These are phyloP conservation scores for Eupithecia tripunctaria DNA, from an alignment of 2,888 invertebrate species.

Conservation along the genomic window DNA sequence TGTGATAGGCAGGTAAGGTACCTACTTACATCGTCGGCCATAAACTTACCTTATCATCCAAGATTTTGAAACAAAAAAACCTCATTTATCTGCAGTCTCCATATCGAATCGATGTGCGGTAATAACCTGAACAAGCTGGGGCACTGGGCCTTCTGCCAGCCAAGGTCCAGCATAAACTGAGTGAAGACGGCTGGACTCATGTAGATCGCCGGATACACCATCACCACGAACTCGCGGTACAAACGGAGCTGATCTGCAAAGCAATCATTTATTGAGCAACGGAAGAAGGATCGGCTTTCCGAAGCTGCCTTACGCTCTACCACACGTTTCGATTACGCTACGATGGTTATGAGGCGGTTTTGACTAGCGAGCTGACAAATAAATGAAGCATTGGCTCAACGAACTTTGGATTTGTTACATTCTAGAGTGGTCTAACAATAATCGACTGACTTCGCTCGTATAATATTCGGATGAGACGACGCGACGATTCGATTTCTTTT, in stretches of 20 bases:
- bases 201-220: slow-evolving; percentile 83
- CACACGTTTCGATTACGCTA: too few species aligned
- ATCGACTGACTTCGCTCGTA: too few species aligned
- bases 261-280: neutral
- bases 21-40: neutral
- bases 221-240: slow-evolving; percentile 82
- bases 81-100: too few species aligned
- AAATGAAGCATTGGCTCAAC: too few species aligned
- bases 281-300: neutral
- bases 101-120: neutral
- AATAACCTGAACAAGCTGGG: slow-evolving; percentile 75
- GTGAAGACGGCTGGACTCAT: slow-evolving; percentile 84
- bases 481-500: too few species aligned
- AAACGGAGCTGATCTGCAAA: slow-evolving; percentile 83
- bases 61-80: neutral
- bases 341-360: too few species aligned
- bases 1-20: too few species aligned
- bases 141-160: slow-evolving; percentile 79
- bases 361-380: too few species aligned
- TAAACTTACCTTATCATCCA: neutral
- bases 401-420: too few species aligned
- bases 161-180: slow-evolving; percentile 82
- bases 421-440: too few species aligned
- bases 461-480: too few species aligned
- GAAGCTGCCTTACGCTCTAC: too few species aligned